These are phyloP conservation scores for Tricholaema leucomelas DNA, from an alignment of 2,113 vertebrate genomes.

Conservation along the genomic window DNA sequence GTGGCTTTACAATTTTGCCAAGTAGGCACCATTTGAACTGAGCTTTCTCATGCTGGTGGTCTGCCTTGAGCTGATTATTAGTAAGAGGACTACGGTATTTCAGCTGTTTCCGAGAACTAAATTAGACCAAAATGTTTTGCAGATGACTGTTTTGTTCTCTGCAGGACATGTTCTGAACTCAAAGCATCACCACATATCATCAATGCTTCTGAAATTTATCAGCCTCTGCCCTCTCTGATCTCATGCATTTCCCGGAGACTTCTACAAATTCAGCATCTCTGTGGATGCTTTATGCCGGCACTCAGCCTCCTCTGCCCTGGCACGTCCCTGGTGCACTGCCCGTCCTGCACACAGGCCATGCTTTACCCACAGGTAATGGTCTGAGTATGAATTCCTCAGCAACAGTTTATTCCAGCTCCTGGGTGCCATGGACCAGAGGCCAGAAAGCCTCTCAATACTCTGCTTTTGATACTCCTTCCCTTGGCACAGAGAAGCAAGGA, in stretches of 20 bases:
- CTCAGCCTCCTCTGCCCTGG: background rate
- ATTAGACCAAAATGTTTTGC: background rate
- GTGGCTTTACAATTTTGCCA: background rate
- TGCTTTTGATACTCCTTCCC: background rate
- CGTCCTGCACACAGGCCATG: background rate
- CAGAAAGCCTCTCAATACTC: background rate
- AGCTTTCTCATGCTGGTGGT: background rate
- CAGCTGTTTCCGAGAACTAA: background rate
- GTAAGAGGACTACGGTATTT: background rate
- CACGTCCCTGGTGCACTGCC: fast-evolving
- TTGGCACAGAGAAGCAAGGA: background rate
- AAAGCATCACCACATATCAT: background rate
- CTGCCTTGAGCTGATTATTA: background rate
- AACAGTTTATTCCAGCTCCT: background rate
- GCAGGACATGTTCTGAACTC: background rate
- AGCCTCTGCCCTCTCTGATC: background rate
- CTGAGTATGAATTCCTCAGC: background rate
- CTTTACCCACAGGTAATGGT: background rate
- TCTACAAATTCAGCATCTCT: background rate
- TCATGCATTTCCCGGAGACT: background rate
- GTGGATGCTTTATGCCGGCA: fast-evolving
- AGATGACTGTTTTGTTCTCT: background rate
- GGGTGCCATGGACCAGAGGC: background rate
- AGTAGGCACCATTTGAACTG: background rate
- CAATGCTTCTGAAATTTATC: background rate